A percentile compares a stretch with the other conserved stretches of the same genome.
Conservation (phyloP, 2,888 invertebrate species). For the Eledona agricola region DNA sequence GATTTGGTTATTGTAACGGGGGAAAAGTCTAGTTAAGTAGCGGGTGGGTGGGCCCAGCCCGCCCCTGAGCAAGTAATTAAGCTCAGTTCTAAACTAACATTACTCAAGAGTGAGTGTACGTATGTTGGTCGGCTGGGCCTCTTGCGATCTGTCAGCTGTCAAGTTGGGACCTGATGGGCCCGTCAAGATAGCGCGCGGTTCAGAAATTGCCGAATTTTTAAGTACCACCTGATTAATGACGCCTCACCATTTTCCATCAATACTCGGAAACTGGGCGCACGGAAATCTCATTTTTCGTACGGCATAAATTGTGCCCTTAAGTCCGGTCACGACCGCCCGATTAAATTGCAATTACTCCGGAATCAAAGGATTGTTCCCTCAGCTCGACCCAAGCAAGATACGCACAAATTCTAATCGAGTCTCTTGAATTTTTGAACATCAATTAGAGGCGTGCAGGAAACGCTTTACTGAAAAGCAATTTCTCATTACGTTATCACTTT, state of each 20-base stretch:
- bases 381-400: conserved; percentile 29
- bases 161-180: conserved; percentile 34
- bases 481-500: conserved; percentile 10
- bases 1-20: conserved; percentile 4
- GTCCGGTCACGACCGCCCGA: conserved; percentile 29
- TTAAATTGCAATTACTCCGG: conserved; percentile 37
- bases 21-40: conserved; percentile 29
- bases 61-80: conserved; percentile 42
- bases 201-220: conserved; percentile 43
- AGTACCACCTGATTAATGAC: conserved; percentile 38
- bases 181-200: conserved; percentile 39
- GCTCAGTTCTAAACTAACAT: conserved; percentile 44
- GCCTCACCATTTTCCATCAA: too few relatives aligned
- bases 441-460: conserved; percentile 7
- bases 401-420: conserved; percentile 25
- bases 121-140: conserved; percentile 36
- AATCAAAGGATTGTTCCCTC: conserved; percentile 32
- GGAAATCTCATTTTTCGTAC: too few relatives aligned
- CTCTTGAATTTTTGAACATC: conserved; percentile 17
- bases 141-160: conserved; percentile 42
- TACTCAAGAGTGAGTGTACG: conserved; percentile 42
- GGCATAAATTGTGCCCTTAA: conserved; percentile 30
- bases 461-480: conserved; percentile 3
- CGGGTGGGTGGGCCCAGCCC: conserved; percentile 39
- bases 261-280: too few relatives aligned